These are phyloP conservation scores for Balearica regulorum DNA, from an alignment of 2,797 vertebrate genomes.

Conservation along the genomic window DNA sequence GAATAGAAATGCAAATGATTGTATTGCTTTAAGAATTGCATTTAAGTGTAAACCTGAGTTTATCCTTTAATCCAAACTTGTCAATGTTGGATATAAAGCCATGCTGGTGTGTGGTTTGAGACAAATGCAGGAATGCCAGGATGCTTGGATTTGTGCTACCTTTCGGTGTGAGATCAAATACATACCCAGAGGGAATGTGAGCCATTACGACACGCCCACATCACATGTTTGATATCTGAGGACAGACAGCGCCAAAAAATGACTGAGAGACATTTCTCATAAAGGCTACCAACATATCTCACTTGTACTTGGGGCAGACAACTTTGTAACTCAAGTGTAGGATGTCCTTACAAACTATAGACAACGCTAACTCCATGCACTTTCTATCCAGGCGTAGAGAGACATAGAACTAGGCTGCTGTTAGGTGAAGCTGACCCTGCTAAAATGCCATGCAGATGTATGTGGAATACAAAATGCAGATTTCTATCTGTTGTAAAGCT, in stretches of 20 bases:
- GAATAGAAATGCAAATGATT: not conserved
- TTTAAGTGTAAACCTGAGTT: not conserved
- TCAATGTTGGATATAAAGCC: not conserved
- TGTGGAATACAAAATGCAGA: not conserved
- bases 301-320: not conserved
- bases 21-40: not conserved
- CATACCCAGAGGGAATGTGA: not conserved
- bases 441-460: not conserved
- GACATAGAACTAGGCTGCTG: fast-evolving
- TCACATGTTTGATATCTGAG: not conserved
- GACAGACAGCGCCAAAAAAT: not conserved
- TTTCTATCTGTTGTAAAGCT: not conserved
- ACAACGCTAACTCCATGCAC: not conserved
- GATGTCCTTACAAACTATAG: not conserved
- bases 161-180: not conserved
- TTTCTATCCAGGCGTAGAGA: not conserved
- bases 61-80: not conserved
- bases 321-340: not conserved
- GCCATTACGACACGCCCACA: fast-evolving
- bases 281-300: not conserved
- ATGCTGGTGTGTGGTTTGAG: not conserved
- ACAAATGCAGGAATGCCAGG: not conserved
- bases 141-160: not conserved
- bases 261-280: not conserved
- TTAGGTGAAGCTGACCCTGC: not conserved